Evolutionary conservation across 2,797 vertebrate species (phyloP).

Genomic region (Coracias cyanogaster): DNA sequence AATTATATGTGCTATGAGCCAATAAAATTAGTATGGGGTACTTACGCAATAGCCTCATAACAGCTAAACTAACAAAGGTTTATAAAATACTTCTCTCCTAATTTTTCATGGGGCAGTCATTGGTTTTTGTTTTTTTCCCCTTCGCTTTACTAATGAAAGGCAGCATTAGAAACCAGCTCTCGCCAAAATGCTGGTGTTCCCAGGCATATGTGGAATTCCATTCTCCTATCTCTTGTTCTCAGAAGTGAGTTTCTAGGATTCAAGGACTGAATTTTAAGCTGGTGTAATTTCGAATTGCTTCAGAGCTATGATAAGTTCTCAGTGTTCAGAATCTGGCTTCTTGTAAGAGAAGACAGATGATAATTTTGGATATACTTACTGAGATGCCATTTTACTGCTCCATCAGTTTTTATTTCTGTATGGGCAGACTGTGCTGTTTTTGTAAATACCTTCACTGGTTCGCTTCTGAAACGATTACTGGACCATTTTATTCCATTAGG

Average conservation of each 20-base stretch:
- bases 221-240: background rate
- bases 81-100: conserved; percentile 52
- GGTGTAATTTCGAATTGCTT: background rate
- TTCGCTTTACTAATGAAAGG: background rate
- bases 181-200: background rate
- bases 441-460: background rate
- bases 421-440: background rate
- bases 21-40: conserved; percentile 54
- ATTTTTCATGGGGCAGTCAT: conserved; percentile 43
- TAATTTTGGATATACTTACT: background rate
- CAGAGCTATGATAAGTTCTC: background rate
- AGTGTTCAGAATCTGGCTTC: background rate
- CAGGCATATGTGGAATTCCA: background rate
- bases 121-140: background rate
- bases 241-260: background rate
- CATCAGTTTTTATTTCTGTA: background rate
- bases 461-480: background rate
- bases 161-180: background rate
- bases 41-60: conserved; percentile 32
- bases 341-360: background rate
- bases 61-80: conserved; percentile 58
- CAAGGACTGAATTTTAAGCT: background rate
- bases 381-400: background rate
- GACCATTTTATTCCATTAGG: background rate
- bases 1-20: conserved; percentile 48